Evolutionary conservation across 2,797 vertebrate genomes (phyloP), one percentile per base, ranked within the genome.

Genomic region (Danio kyathit): DNA sequence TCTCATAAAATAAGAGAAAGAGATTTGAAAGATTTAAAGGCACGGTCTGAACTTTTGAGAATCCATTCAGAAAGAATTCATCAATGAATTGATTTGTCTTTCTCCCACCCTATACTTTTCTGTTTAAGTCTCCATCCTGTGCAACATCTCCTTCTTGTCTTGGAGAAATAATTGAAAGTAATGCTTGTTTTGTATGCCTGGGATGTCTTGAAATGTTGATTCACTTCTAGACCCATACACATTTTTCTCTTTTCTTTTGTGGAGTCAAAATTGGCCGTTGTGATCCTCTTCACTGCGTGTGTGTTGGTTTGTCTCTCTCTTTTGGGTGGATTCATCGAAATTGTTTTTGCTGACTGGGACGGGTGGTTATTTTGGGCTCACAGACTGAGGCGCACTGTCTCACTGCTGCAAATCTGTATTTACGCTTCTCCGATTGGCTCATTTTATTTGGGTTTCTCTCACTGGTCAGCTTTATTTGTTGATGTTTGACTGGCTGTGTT

Each of bases 381-480:
- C 54, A 79, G 65, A 79, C 74, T 83, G 78, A 85, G 73, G 66
- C 51, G 10, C 38, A 19, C 80, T 81, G 74, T 83, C 59, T 76
- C 44, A 48, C 64, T 76, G 59, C 73, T 63, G 43, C 49, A 21
- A 74, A 78, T 66, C 78, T 38, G n/a, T 82, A 71, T 85, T 81
- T 85, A 65, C 56, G 52, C 52, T 82, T 66, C 66, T 74, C 59
- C 6, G 48, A 81, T 78, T 77, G 61, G 67, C 16, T 44, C 0
- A 12, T 80, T 46, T 70, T 83, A 44, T 74, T 79, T 79, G 56
- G 41, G 13, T 38, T 60, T 56, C 21, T 29, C 70, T 48, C 38
- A 79, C 59, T 77, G 61, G 74, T 77, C 29, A 13, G 73, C 29
- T 40, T 72, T 81, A 38, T 82, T 78, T 83, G 52, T 74, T 29